Base-by-base conservation (phyloP, 2,113 vertebrate species). In the Clarias macrocephalus region DNA sequence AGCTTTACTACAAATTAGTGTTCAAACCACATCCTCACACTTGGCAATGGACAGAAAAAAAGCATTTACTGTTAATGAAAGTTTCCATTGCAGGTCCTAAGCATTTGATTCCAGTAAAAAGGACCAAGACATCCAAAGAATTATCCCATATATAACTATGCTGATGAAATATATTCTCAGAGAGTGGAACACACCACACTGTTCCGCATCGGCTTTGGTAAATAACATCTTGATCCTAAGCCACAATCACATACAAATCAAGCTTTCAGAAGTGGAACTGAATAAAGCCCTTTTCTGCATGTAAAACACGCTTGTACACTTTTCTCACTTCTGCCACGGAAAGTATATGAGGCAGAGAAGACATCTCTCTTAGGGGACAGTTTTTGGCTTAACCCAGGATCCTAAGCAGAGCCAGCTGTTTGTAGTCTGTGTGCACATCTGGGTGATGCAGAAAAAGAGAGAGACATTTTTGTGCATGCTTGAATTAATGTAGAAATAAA, bases 381-480 rank as follows among this genome's bases (percentile, higher is more conserved):
- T 90, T 90, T 86, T 86, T 82, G 81, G 85, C 80, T 75, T 79
- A 83, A 85, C 42, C 59, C 70, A 86, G 79, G 81, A 86, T 72
- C 68, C 66, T 88, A 85, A 89, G 85, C 92, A 62, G 81, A 88
- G 70, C 75, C 68, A 84, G 80, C 85, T 91, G 76, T 86, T 30
- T 84, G 88, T 90, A 56, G 90, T 88, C 89, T 90, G 73, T 87
- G 88, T 90, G 33, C 42, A 16, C 57, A 68, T 85, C n/a, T 54
- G 65, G 23, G 68, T 59, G 28, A 80, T 56, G 15, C 42, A 57
- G 33, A 73, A 70, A 73, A 25, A 63, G 25, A 73, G n/a, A 82
- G 37, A 77, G 6, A 30, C 52, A 6, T 79, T 52, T 77, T 77
- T 77, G 48, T 56, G 16, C n/a, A 30, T 57, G 57, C 30, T 77